Percentiles rank a stretch among this genome's conserved stretches.
Evolutionary conservation across 2,797 vertebrate species (phyloP).

Genomic region (Pristis pectinata): DNA sequence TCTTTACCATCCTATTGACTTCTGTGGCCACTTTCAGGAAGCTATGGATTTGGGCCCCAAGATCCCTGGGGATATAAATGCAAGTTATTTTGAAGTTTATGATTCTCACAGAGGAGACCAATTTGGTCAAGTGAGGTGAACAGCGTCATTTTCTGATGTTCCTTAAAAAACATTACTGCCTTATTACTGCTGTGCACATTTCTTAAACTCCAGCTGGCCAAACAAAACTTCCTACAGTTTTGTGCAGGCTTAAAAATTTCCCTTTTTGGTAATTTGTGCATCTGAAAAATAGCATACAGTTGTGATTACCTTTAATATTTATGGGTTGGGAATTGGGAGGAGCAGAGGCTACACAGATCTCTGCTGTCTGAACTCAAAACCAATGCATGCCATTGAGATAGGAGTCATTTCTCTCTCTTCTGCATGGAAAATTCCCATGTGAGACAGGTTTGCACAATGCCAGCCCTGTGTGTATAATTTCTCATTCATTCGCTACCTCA

Average conservation of each 20-base stretch:
- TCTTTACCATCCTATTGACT: no score
- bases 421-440: not conserved
- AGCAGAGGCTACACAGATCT: not conserved
- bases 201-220: not conserved
- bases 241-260: not conserved
- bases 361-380: not conserved
- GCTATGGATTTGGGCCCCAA: no score
- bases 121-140: not conserved
- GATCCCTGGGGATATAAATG: not conserved
- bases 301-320: not conserved
- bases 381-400: not conserved
- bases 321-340: not conserved
- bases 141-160: not conserved
- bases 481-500: not conserved
- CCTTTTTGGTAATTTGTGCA: not conserved
- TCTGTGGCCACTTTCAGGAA: no score
- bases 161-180: not conserved
- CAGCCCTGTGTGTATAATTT: not conserved
- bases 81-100: not conserved
- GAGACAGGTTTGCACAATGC: not conserved
- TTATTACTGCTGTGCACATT: not conserved
- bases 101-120: not conserved
- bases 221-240: not conserved
- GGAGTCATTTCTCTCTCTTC: not conserved
- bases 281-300: not conserved